Percentiles rank a stretch among this genome's conserved stretches.
These are phyloP conservation scores for Caloenas nicobarica DNA, from an alignment of 2,113 vertebrate genomes.

Conservation along the genomic window DNA sequence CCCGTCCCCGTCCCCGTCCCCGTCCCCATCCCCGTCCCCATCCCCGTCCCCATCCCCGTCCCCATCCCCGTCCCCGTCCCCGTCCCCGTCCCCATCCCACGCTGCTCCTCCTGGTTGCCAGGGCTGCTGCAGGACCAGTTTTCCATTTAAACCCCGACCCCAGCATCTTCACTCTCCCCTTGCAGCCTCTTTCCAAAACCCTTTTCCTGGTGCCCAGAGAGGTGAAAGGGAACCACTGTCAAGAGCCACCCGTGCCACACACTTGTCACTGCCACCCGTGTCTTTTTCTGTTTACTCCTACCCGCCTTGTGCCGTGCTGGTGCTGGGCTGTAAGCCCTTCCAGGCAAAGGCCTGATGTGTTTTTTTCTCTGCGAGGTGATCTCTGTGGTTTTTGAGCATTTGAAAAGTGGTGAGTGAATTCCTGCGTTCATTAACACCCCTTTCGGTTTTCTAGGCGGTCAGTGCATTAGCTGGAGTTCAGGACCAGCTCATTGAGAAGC, in stretches of 20 bases:
- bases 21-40: rapidly evolving
- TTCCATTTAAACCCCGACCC: rapidly evolving
- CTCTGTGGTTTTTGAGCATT: rapidly evolving
- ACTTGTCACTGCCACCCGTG: background rate
- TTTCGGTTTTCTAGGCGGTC: conserved; percentile 83
- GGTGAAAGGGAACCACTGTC: rapidly evolving
- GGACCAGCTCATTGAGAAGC: conserved; percentile 97
- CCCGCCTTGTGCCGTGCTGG: background rate
- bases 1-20: too few relatives aligned
- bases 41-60: background rate
- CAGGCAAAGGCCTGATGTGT: background rate
- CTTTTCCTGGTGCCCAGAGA: background rate
- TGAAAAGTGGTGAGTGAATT: background rate
- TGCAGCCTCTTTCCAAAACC: background rate
- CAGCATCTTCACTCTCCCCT: background rate
- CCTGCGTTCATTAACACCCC: background rate
- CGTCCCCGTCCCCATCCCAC: background rate
- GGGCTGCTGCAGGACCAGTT: background rate
- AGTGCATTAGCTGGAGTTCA: conserved; percentile 94
- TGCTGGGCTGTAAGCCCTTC: background rate
- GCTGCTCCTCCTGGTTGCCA: background rate
- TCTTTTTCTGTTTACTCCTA: background rate
- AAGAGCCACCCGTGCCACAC: rapidly evolving
- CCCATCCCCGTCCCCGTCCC: rapidly evolving
- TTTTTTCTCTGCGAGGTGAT: background rate